phyloP scores from a whole-genome alignment of 92 coral and sea anemone genomes.

The Porites rus region DNA sequence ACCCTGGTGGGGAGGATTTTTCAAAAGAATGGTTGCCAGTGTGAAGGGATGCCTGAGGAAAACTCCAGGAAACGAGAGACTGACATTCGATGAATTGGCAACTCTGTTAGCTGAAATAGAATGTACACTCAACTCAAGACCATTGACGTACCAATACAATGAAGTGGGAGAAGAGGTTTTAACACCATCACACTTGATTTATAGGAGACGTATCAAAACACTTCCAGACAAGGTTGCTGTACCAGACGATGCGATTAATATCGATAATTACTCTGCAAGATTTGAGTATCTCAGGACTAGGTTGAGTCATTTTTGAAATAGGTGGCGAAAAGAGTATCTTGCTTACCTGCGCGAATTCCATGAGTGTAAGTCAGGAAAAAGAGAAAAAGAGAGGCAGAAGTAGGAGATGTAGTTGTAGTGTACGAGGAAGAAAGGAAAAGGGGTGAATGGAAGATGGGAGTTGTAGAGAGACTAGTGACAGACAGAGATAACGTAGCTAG shows the following conservation, averaged over 20 bases:
- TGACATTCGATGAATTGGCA: constrained; percentile 3
- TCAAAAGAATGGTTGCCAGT: no score
- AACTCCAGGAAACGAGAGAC: constrained; percentile 28
- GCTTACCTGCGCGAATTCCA: neutral
- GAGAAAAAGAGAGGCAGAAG: neutral
- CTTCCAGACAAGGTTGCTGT: neutral
- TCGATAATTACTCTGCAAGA: neutral
- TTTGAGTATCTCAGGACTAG: neutral
- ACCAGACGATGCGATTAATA: neutral
- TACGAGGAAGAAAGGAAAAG: neutral
- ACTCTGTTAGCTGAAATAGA: neutral
- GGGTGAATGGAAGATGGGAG: no score
- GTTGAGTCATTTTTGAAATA: neutral
- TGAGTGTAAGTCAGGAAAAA: neutral
- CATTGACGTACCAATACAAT: constrained; percentile 1
- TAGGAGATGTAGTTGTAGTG: neutral
- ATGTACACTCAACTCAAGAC: constrained; percentile 10
- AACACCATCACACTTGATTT: constrained; percentile 23
- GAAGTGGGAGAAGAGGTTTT: constrained; percentile 16
- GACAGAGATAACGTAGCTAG: neutral
- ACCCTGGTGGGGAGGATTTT: no score
- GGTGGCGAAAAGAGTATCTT: neutral
- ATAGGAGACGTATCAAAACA: constrained; percentile 1
- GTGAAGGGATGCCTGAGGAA: constrained; percentile 20
- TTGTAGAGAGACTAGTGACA: neutral